Evolutionary conservation across 2,888 invertebrate species (phyloP).

Genomic region (Tiliacea aurago): DNA sequence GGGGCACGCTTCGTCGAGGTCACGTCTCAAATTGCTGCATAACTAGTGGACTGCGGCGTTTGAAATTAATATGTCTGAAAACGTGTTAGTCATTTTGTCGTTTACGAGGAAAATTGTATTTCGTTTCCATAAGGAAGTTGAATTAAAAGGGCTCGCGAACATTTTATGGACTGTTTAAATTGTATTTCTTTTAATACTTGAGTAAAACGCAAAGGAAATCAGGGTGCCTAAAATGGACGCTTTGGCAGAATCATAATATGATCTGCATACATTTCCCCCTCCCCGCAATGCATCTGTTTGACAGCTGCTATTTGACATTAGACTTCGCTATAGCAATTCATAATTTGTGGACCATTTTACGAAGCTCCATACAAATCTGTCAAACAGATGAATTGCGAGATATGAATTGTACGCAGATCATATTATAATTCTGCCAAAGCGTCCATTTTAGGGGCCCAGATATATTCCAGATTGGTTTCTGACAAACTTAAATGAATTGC

Average conservation of each 20-base stretch:
- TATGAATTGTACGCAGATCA: no score
- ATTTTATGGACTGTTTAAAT: conserved; percentile 18
- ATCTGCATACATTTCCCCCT: no score
- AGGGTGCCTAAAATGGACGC: no score
- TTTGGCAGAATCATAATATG: no score
- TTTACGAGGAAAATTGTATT: conserved; percentile 68
- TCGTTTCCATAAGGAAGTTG: conserved; percentile 68
- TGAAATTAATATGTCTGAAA: conserved; percentile 84
- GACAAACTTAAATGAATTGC: not conserved
- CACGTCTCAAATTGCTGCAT: conserved; percentile 88
- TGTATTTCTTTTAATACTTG: not conserved
- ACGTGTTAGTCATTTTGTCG: conserved; percentile 76
- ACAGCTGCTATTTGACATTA: no score
- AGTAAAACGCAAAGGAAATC: not conserved
- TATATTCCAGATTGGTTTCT: conserved; percentile 2
- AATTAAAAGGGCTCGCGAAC: conserved; percentile 41
- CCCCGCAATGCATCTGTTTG: no score
- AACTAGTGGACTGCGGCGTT: conserved; percentile 88
- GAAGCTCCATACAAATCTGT: no score
- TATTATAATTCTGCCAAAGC: no score
- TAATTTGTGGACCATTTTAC: no score
- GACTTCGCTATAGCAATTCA: no score
- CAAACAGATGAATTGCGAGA: no score
- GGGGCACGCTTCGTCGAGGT: conserved; percentile 81
- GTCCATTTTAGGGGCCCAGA: no score